Evolutionary conservation across 2,888 invertebrate genomes (phyloP), one percentile per base, ranked within the genome.

Genomic region (Pseudococcus longispinus): DNA sequence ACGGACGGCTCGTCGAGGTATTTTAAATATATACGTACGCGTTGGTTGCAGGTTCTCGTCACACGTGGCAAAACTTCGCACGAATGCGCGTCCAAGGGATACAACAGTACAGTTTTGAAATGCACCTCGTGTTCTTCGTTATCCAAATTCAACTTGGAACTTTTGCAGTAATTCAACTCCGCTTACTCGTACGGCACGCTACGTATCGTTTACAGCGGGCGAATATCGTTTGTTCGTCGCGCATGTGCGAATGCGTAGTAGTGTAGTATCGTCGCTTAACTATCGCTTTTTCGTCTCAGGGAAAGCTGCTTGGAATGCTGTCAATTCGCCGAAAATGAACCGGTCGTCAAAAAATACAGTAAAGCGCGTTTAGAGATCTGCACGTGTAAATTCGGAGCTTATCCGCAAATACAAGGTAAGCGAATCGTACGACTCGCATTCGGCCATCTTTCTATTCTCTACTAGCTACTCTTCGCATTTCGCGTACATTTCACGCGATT

Each of bases 301-400:
- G 93, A 93, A 18, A 93, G 93, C 89, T 97, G 97, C 89, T 93
- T 93, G 88, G 94, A 95, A 90, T 97, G 97, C 90, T 97, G 97
- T 90, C 94, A 95, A 88, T 93, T 93, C 89, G 96, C 97, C 90
- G 94, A 94, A 89, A 92, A 92, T 65, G 92, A 93, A 8, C 92
- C 93, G 2, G 92, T 93, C 15, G 90, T 91, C 2, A 95, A 95
- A 91, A 94, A 95, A 88, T 99, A 97, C 91, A 96, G 98, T 0
- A 95, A 94, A 90, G 99, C 98, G 0, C 94, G 97, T 88, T 92
- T 99, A 70, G 97, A 98, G 93, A 98, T 99, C 8, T 99, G 99
- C 90, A 98, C 98, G 84, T 99, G 99, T 91, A 99, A 99, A 92
- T 97, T 99, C 92, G 97, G 97, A 88, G 95, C 97, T 9, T 99